Base-by-base conservation (phyloP, 2,797 vertebrate species). In the Centroberyx gerrardi region DNA sequence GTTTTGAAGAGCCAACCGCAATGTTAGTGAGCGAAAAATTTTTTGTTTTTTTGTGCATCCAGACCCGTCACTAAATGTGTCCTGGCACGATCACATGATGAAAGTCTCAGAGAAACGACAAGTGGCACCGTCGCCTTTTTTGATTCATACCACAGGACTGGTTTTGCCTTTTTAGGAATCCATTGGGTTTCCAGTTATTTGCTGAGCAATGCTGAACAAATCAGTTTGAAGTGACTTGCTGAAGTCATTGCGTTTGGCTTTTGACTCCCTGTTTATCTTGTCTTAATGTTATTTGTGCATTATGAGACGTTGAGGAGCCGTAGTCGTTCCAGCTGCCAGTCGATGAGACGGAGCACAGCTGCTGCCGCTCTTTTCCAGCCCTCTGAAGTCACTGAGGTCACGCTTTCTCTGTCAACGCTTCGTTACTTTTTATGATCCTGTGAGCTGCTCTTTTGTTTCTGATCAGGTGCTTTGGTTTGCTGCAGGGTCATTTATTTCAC, bases 261-360 rank as follows among this genome's bases (percentile, higher is more conserved):
- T 72, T 72, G 38, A 14, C 15, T 49, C 33, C 22, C 4, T 12
- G 62, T 65, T 54, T 67, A 51, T 76, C 59, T 71, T 7, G 9
- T 81, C 49, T 73, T 56, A 60, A 58, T 18, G 22, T 9, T 51
- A 65, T 74, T 84, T 74, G 71, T 69, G 40, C 56, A 42, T 55
- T 1, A 46, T 28, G 64, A 78, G 33, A 66, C 54, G 29, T 31
- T 68, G 6, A 52, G 27, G 72, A 63, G 67, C 58, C 69, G 13
- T 2, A 29, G 67, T 44, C 54, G 48, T 49, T 73, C 68, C 2
- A 53, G 59, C 61, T 62, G 61, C 58, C 6, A 8, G 27, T 78
- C 71, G 38, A 13, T 31, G 14, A 15, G 76, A 79, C 33, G 0
- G 46, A 83, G 36, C 0, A 68, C 81, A 88, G 83, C 75, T 68